phyloP scores from a whole-genome alignment of 2,797 vertebrate species.

The Sebastes nivosus region DNA sequence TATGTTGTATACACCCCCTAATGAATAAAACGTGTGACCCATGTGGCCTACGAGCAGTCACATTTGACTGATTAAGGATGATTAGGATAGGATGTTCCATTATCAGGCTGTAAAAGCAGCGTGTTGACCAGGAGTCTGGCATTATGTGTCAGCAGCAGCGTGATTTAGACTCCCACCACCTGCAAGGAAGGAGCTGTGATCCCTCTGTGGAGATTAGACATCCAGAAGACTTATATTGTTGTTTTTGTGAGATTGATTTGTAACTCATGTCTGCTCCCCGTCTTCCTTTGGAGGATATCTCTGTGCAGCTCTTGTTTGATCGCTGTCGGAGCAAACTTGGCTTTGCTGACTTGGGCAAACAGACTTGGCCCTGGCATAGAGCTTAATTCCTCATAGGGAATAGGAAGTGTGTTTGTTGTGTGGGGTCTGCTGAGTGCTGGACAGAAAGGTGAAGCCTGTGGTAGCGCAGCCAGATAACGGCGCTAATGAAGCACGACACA shows the following conservation, averaged over 20 bases:
- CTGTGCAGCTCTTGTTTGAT: conserved; percentile 16
- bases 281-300: not conserved
- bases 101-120: not conserved
- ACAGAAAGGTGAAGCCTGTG: not conserved
- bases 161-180: conserved; percentile 18
- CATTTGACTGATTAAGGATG: not conserved
- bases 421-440: not conserved
- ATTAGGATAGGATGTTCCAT: not conserved
- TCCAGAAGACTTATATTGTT: not conserved
- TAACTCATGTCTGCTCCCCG: not conserved
- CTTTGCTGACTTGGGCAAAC: conserved; percentile 31
- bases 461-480: conserved; percentile 11
- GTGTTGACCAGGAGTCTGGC: not conserved
- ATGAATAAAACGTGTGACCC: conserved; percentile 57
- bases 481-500: conserved; percentile 38
- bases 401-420: not conserved
- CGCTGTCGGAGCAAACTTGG: conserved; percentile 15
- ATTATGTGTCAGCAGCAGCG: conserved; percentile 1
- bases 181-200: conserved; percentile 4
- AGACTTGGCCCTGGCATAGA: not conserved
- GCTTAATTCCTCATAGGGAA: not conserved
- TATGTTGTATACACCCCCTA: not conserved
- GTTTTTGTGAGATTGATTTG: not conserved
- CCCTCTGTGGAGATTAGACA: not conserved
- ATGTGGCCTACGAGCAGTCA: conserved; percentile 13